These are phyloP conservation scores for Athene noctua DNA, from an alignment of 2,113 vertebrate species.

Conservation along the genomic window DNA sequence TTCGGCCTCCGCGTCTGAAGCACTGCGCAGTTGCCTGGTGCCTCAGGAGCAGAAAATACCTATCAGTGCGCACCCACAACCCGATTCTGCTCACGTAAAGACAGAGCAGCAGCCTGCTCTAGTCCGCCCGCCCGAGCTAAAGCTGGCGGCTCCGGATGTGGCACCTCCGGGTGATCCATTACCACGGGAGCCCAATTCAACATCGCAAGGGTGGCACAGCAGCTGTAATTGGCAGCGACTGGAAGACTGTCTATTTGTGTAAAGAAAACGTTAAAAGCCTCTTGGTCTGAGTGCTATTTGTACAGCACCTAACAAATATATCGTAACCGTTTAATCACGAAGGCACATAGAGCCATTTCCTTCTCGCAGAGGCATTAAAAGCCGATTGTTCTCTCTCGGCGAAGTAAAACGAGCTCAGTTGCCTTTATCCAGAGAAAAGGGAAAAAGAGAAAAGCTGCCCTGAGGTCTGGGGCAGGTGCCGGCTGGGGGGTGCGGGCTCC, in stretches of 20 bases:
- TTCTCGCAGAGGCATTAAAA: not conserved
- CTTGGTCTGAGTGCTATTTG: not conserved
- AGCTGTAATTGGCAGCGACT: not conserved
- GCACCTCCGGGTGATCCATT: not conserved
- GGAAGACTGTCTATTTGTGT: not conserved
- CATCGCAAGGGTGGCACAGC: not conserved
- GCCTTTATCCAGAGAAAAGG: not conserved
- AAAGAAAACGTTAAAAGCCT: not conserved
- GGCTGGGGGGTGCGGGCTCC: not conserved
- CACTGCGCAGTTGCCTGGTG: slow-evolving; percentile 33
- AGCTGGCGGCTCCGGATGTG: not conserved
- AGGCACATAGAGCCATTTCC: not conserved
- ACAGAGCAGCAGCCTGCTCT: not conserved
- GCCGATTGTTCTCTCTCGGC: not conserved
- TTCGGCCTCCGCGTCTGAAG: not conserved
- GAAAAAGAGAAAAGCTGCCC: not conserved
- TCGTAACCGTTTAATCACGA: not conserved
- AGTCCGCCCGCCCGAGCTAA: not conserved
- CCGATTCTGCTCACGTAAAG: slow-evolving; percentile 39
- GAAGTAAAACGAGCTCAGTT: not conserved
- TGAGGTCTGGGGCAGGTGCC: not conserved
- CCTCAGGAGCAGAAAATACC: slow-evolving; percentile 10
- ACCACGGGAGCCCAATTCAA: not conserved
- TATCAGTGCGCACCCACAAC: slow-evolving; percentile 1
- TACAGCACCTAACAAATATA: not conserved